Percentiles rank a stretch among this genome's conserved stretches.
Conservation (phyloP, 1,140 invertebrate species). For the Parasteatoda tepidariorum region DNA sequence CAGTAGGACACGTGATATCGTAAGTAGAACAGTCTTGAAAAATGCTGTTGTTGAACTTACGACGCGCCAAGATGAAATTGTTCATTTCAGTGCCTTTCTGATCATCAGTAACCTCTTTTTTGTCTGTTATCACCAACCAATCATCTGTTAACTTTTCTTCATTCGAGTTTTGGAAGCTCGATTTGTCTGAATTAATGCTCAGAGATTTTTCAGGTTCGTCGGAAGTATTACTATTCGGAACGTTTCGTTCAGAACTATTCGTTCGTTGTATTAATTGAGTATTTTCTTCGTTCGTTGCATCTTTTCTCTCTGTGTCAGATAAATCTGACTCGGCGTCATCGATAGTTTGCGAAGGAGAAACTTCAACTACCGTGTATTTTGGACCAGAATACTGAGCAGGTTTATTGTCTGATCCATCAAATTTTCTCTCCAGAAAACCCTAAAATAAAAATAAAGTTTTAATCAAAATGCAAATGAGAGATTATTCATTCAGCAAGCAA, state of each 20-base stretch:
- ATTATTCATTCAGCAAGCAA: too few species aligned
- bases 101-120: not conserved
- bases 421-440: not conserved
- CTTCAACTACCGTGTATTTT: not conserved
- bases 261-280: not conserved
- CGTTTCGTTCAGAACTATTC: too few species aligned
- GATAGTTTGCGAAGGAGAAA: not conserved
- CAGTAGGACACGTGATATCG: not conserved
- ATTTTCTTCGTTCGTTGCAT: not conserved
- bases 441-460: not conserved
- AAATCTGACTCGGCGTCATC: not conserved
- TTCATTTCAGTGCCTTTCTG: not conserved
- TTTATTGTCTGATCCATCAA: not conserved
- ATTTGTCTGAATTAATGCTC: not conserved
- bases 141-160: not conserved
- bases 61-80: slow-evolving; percentile 4
- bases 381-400: not conserved
- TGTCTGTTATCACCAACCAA: not conserved
- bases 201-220: not conserved
- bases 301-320: not conserved
- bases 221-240: not conserved
- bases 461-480: too few species aligned
- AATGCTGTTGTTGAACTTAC: slow-evolving; percentile 16
- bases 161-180: not conserved
- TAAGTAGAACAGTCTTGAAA: slow-evolving; percentile 52